These are phyloP conservation scores for Adrianichthys oophorus DNA, from an alignment of 2,797 vertebrate species.

Conservation along the genomic window DNA sequence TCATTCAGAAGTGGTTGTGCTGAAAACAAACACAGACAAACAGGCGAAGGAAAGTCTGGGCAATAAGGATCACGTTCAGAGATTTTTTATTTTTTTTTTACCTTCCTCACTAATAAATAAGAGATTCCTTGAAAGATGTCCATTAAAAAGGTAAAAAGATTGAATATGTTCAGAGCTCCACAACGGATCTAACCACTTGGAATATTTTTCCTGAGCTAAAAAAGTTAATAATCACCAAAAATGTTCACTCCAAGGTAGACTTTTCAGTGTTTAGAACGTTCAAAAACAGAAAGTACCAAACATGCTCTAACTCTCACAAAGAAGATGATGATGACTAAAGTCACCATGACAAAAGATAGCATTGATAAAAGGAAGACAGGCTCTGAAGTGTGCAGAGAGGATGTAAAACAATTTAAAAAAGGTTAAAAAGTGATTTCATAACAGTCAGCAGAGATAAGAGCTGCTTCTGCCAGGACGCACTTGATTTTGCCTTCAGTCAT, in stretches of 20 bases:
- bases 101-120: slow-evolving; percentile 11
- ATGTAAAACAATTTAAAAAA: slow-evolving; percentile 19
- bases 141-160: slow-evolving; percentile 5
- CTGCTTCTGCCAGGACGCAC: neutral
- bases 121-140: slow-evolving; percentile 13
- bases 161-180: neutral
- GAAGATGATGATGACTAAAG: slow-evolving; percentile 23
- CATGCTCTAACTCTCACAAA: slow-evolving; percentile 17
- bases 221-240: no score
- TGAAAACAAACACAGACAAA: slow-evolving; percentile 55
- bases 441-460: slow-evolving; percentile 13
- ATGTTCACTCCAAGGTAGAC: no score
- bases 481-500: slow-evolving; percentile 13
- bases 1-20: slow-evolving; percentile 49
- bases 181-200: neutral
- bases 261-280: slow-evolving; percentile 12
- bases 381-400: slow-evolving; percentile 17
- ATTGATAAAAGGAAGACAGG: slow-evolving; percentile 1
- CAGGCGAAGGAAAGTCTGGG: slow-evolving; percentile 23
- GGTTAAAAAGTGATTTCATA: slow-evolving; percentile 20
- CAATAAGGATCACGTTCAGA: slow-evolving; percentile 42
- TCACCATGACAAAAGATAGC: slow-evolving; percentile 9
- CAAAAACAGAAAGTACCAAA: slow-evolving; percentile 2
- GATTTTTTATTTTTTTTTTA: slow-evolving; percentile 19
- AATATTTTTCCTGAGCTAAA: no score